Evolutionary conservation across 2,888 invertebrate genomes (phyloP).

Genomic region (Sarcophaga variegata): DNA sequence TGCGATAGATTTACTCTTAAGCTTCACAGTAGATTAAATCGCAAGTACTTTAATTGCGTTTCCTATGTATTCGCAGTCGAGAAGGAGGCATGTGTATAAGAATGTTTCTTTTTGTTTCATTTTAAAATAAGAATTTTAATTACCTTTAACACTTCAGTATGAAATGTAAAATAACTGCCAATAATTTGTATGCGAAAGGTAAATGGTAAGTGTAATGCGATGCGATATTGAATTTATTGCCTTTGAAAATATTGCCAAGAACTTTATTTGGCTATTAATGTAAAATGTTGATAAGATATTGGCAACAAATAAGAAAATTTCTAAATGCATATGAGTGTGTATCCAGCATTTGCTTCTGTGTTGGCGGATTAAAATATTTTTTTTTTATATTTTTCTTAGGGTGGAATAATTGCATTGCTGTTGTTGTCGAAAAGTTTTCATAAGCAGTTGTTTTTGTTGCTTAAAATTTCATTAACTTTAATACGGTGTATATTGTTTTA

Average conservation of each 20-base stretch:
- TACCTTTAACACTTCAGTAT: neutral
- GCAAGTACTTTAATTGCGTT: neutral
- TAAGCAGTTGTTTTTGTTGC: conserved; percentile 9
- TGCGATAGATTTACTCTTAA: neutral
- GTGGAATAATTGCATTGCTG: too few relatives aligned
- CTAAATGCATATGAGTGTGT: neutral
- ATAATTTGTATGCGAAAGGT: conserved; percentile 48
- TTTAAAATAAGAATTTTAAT: conserved; percentile 27
- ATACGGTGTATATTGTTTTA: conserved; percentile 14
- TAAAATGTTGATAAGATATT: conserved; percentile 37
- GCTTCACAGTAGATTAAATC: neutral
- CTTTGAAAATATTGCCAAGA: conserved; percentile 24
- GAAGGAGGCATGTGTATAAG: neutral
- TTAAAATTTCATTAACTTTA: conserved; percentile 33
- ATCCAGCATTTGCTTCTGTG: neutral
- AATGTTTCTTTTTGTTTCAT: neutral
- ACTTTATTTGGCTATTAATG: neutral
- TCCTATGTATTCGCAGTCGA: neutral
- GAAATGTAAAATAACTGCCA: conserved; percentile 45
- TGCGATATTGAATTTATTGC: conserved; percentile 41
- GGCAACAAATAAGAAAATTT: conserved; percentile 1
- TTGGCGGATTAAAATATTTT: neutral
- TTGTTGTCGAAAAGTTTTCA: neutral
- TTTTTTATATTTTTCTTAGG: too few relatives aligned
- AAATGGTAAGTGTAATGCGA: conserved; percentile 26